Evolutionary conservation across 1,140 invertebrate genomes (phyloP), one percentile per base, ranked within the genome.

Genomic region (Papilio machaon): DNA sequence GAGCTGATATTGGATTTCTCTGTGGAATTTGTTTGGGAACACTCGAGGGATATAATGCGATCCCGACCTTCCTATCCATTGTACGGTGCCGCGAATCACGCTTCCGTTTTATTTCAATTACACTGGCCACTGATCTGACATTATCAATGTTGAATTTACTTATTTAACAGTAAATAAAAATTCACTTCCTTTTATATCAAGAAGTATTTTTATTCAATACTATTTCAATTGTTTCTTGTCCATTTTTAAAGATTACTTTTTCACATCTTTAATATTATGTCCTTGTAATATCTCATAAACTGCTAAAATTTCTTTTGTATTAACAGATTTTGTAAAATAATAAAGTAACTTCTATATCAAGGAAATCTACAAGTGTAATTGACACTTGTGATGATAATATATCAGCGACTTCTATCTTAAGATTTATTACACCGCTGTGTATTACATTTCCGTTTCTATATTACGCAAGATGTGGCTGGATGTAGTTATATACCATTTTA

Each of bases 1-100:
- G 83, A 87, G 85, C 86, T 85, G 89, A 91, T 90, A 91, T 93
- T 91, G 89, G 85, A 89, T 92, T 88, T 86, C 88, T 87, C 88
- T 85, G 85, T 85, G 87, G 85, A 91, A 86, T 83, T 86, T 88
- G 89, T 89, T 91, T 86, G 81, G 84, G 83, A 86, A 88, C 87
- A 87, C 90, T 89, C 88, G 80, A 80, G 87, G 89, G 88, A 88
- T 83, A 85, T 90, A 87, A 88, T 86, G 85, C 85, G 86, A 89
- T 88, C 84, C 85, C 85, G 91, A 92, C 90, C 87, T 87, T 87
- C 84, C 82, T 83, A 85, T 83, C 80, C 77, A 87, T 88, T 89
- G 85, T 89, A 79, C 82, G 83, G 76, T 77, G 73, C 74, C 80
- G 70, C 58, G 77, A 58, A 46, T 82, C 82, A 77, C 81, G 82